phyloP scores from a whole-genome alignment of 2,113 vertebrate genomes.

The Salvelinus fontinalis region DNA sequence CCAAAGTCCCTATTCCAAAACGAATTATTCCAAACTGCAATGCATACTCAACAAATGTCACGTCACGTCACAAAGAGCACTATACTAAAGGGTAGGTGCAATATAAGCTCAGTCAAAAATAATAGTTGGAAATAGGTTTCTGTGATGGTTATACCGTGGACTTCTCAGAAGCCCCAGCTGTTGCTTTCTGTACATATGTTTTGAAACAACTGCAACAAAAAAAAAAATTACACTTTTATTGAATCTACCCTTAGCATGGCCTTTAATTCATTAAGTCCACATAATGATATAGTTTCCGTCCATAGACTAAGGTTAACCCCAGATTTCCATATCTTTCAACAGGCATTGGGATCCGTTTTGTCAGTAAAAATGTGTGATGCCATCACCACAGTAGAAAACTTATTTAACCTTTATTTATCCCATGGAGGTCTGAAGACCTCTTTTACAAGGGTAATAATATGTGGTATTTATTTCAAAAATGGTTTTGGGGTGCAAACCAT shows the following conservation, averaged over 20 bases:
- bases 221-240: slow-evolving; percentile 5
- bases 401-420: too few species aligned
- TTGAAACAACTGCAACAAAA: slow-evolving; percentile 25
- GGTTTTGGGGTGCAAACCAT: too few species aligned
- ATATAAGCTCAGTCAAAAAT: slow-evolving; percentile 32
- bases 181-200: slow-evolving; percentile 21
- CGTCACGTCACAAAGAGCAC: slow-evolving; percentile 56
- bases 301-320: too few species aligned
- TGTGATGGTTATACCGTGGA: slow-evolving; percentile 20
- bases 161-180: slow-evolving; percentile 21
- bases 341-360: too few species aligned
- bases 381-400: too few species aligned
- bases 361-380: too few species aligned
- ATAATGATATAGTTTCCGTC: too few species aligned
- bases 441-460: too few species aligned
- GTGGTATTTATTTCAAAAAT: too few species aligned
- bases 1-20: slow-evolving; percentile 7
- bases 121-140: slow-evolving; percentile 12
- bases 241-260: slow-evolving; percentile 28
- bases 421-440: too few species aligned
- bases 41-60: slow-evolving; percentile 57
- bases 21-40: slow-evolving; percentile 45
- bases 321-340: too few species aligned
- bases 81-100: slow-evolving; percentile 49
- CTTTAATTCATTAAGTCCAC: neutral